A percentile compares a stretch with the other conserved stretches of the same genome.
phyloP scores from a whole-genome alignment of 1,140 invertebrate species.

The Steinernema feltiae region DNA sequence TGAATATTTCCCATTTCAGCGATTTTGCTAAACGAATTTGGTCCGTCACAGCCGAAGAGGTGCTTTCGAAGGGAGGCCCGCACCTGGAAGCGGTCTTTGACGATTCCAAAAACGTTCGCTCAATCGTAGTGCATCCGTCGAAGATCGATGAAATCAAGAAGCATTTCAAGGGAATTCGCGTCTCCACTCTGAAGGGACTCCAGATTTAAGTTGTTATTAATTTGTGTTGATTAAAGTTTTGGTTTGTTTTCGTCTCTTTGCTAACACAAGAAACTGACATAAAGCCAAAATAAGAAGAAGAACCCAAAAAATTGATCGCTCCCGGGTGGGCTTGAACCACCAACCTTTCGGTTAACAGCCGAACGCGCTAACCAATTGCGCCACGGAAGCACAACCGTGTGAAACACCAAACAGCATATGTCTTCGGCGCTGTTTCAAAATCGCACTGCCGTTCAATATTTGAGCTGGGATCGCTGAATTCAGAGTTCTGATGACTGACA shows the following conservation, averaged over 20 bases:
- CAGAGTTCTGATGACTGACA: too few species aligned
- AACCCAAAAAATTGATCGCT: too few species aligned
- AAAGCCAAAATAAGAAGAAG: too few species aligned
- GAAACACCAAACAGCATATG: too few species aligned
- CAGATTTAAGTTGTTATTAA: constrained; percentile 4
- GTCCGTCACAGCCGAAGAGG: constrained; percentile 27
- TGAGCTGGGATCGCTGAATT: too few species aligned
- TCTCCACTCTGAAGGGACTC: not conserved
- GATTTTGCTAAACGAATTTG: constrained; percentile 30
- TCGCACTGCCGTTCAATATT: too few species aligned
- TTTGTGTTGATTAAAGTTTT: not conserved
- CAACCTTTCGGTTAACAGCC: constrained; percentile 30
- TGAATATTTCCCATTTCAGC: constrained; percentile 11
- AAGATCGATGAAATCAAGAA: constrained; percentile 32
- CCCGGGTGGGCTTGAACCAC: constrained; percentile 27
- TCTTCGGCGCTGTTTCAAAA: too few species aligned
- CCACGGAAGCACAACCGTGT: constrained; percentile 19
- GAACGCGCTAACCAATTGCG: constrained; percentile 28
- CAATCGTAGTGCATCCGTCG: constrained; percentile 35
- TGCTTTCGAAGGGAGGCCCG: constrained; percentile 29
- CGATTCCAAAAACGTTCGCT: constrained; percentile 21
- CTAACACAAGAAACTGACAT: too few species aligned
- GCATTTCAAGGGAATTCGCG: constrained; percentile 22
- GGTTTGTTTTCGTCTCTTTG: too few species aligned
- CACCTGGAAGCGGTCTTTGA: constrained; percentile 27